These are phyloP conservation scores for Chaenodraco wilsoni DNA, from an alignment of 2,797 vertebrate genomes.

Conservation along the genomic window DNA sequence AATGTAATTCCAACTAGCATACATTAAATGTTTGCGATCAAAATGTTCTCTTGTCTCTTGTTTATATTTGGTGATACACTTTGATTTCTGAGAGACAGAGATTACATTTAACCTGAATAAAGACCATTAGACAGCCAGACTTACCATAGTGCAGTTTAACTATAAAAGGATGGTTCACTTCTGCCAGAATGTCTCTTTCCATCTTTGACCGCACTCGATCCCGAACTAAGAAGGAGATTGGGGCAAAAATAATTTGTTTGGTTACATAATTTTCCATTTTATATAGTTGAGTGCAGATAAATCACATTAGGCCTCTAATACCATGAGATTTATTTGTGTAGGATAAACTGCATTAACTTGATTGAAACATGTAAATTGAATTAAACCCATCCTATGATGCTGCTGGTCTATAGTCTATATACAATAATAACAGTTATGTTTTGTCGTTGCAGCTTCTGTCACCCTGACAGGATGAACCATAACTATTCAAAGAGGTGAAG, in stretches of 20 bases:
- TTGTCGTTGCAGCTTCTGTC: constrained; percentile 53
- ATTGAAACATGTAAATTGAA: constrained; percentile 33
- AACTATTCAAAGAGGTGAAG: constrained; percentile 52
- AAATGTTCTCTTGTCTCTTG: not conserved
- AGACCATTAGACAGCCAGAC: constrained; percentile 27
- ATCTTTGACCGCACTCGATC: constrained; percentile 96
- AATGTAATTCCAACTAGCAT: too few relatives aligned
- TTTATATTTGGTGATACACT: not conserved
- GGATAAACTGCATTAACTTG: constrained; percentile 24
- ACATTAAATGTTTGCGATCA: not conserved
- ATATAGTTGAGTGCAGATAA: not conserved
- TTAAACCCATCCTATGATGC: constrained; percentile 1
- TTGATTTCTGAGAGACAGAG: constrained; percentile 1
- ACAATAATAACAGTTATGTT: not conserved
- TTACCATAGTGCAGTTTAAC: constrained; percentile 97
- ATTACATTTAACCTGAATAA: not conserved
- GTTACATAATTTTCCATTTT: constrained; percentile 6
- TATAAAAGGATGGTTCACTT: constrained; percentile 97
- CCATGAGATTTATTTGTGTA: not conserved
- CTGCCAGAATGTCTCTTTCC: constrained; percentile 96
- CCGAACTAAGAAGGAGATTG: constrained; percentile 82
- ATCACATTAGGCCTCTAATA: constrained; percentile 11
- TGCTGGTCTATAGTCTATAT: constrained; percentile 6
- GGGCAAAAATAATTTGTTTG: constrained; percentile 2
- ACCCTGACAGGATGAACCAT: constrained; percentile 51